These are phyloP conservation scores for Thysanoteuthis rhombus DNA, from an alignment of 2,888 invertebrate species.

Conservation along the genomic window DNA sequence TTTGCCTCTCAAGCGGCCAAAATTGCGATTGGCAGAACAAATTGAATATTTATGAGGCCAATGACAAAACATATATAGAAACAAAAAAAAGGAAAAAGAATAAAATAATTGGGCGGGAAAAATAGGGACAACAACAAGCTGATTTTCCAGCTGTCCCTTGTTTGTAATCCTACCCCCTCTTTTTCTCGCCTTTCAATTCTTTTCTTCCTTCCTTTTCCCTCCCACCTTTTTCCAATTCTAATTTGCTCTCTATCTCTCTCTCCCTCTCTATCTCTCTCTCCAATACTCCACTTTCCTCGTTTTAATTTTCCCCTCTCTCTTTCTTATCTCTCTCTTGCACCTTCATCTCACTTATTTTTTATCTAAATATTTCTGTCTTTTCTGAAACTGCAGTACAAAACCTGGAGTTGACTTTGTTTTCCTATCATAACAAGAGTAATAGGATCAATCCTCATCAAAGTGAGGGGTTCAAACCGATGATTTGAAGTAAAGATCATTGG, in stretches of 20 bases:
- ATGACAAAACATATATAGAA: not conserved
- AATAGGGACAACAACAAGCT: not conserved
- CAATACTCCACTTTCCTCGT: not conserved
- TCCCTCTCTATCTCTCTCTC: too few species aligned
- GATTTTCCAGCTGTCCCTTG: not conserved
- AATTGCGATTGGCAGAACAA: slow-evolving; percentile 12
- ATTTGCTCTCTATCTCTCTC: too few species aligned
- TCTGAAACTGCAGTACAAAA: too few species aligned
- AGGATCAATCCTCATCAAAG: too few species aligned
- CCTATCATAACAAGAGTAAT: too few species aligned
- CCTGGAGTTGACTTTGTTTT: too few species aligned
- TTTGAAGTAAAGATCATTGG: too few species aligned
- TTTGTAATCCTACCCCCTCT: not conserved
- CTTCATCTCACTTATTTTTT: not conserved
- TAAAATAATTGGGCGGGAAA: not conserved
- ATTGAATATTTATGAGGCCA: not conserved
- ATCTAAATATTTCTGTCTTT: not conserved
- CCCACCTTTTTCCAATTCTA: too few species aligned
- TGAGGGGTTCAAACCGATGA: too few species aligned
- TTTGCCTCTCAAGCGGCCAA: not conserved
- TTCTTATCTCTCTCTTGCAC: not conserved
- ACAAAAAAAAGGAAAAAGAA: not conserved
- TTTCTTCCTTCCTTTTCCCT: too few species aligned
- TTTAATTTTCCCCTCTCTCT: not conserved
- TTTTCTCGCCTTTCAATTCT: too few species aligned